Evolutionary conservation across 2,888 invertebrate species (phyloP).

Genomic region (Tiphia femorata): DNA sequence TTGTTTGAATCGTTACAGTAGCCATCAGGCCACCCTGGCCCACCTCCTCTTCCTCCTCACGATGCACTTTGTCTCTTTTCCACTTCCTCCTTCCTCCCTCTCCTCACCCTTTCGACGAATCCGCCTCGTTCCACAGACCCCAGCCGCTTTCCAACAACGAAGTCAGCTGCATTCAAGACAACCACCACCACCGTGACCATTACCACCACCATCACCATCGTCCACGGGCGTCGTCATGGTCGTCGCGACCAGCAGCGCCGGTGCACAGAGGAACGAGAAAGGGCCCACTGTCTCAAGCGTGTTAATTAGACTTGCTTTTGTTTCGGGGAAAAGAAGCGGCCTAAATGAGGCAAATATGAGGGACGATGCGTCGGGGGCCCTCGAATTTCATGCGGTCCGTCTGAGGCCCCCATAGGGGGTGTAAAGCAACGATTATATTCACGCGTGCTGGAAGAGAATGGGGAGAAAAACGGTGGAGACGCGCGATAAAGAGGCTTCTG

Average conservation of each 20-base stretch:
- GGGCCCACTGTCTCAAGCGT: conserved; percentile 58
- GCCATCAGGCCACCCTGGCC: conserved; percentile 39
- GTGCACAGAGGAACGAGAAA: conserved; percentile 47
- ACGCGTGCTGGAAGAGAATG: no score
- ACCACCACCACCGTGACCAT: no score
- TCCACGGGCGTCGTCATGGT: no score
- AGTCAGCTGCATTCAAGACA: conserved; percentile 38
- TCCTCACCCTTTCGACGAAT: conserved; percentile 20
- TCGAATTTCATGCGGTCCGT: conserved; percentile 22
- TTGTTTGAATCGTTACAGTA: conserved; percentile 52
- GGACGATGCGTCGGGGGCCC: conserved; percentile 41
- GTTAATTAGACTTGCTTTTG: conserved; percentile 66
- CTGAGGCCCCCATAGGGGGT: no score
- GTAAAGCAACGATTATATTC: no score
- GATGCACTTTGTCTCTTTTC: background rate
- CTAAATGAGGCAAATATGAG: conserved; percentile 60
- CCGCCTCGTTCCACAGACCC: no score
- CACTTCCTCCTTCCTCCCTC: conserved; percentile 18
- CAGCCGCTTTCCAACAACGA: conserved; percentile 4
- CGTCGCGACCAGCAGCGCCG: no score
- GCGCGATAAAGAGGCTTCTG: no score
- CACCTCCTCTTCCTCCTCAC: background rate
- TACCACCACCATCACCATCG: no score
- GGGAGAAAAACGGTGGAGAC: no score
- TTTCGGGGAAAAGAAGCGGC: conserved; percentile 48